Evolutionary conservation across 2,888 invertebrate species (phyloP), one percentile per base, ranked within the genome.

Genomic region (Ametastegia equiseti): DNA sequence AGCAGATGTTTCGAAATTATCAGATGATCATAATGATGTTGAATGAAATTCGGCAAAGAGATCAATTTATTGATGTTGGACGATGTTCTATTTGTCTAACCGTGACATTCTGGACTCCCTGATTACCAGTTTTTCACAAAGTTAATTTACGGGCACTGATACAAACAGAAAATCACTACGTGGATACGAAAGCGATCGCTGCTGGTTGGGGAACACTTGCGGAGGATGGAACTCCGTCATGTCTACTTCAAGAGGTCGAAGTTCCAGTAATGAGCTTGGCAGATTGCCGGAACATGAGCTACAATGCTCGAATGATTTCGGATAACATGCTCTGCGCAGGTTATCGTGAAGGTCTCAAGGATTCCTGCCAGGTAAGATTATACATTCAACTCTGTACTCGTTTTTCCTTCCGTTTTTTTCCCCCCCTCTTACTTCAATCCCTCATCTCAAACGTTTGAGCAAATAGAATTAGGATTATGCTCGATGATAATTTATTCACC

Each of bases 311-410:
- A 80, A 97, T 97, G 96, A 97, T 97, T 85, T 96, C 97, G 0
- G 95, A 97, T 86, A 97, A 97, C 90, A 98, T 97, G 97, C 88
- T 97, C 91, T 97, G 97, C 88, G 97, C 97, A 27, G 97, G 97
- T 0, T 96, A 95, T 89, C 94, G 94, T 0, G 93, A 94, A 82
- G 97, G 97, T 13, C 92, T 94, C 87, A 96, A 95, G 88, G 97
- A 97, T 89, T 96, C 97, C 57, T 97, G 97, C 89, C 97, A 97
- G 94, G 97, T 97, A 91, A n/a, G n/a, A n/a, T n/a, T n/a, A n/a
- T n/a, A n/a, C n/a, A n/a, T n/a, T n/a, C n/a, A n/a, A n/a, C n/a
- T n/a, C n/a, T n/a, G n/a, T n/a, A n/a, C n/a, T n/a, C n/a, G n/a
- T n/a, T n/a, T n/a, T n/a, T n/a, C n/a, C n/a, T n/a, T n/a, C n/a